These are phyloP conservation scores for Pardosa pseudoannulata DNA, from an alignment of 2,888 invertebrate genomes.

Conservation along the genomic window DNA sequence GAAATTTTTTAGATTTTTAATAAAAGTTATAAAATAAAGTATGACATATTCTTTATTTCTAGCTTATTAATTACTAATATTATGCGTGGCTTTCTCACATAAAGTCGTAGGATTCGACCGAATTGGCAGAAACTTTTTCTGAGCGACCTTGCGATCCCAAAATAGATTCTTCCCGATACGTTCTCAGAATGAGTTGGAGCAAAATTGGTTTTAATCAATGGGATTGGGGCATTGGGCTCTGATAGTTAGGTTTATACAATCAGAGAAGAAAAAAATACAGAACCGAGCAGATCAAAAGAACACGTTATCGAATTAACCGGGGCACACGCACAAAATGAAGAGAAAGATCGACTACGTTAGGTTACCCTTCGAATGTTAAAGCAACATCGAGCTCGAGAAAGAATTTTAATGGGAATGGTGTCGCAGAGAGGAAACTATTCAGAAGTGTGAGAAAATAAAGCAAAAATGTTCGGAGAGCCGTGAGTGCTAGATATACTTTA, in stretches of 20 bases:
- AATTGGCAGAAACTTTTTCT: no score
- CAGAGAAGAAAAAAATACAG: neutral
- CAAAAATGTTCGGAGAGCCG: no score
- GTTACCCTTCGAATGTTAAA: neutral
- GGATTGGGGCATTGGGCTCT: conserved; percentile 34
- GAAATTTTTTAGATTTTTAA: no score
- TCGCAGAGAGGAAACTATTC: neutral
- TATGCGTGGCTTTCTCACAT: no score
- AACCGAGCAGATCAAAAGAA: neutral
- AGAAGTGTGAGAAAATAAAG: neutral
- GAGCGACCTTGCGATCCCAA: conserved; percentile 51
- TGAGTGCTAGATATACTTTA: no score
- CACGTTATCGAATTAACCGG: neutral
- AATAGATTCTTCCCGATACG: conserved; percentile 34
- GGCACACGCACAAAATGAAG: neutral
- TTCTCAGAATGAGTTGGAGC: neutral
- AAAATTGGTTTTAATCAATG: conserved; percentile 67
- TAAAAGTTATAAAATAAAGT: no score
- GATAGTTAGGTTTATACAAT: neutral
- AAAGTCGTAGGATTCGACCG: no score
- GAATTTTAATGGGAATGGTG: neutral
- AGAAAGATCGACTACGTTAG: neutral
- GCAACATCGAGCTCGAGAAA: neutral
- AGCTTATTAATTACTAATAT: no score
- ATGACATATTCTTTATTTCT: no score